Evolutionary conservation across 2,113 vertebrate species (phyloP).

Genomic region (Paratilapia polleni): DNA sequence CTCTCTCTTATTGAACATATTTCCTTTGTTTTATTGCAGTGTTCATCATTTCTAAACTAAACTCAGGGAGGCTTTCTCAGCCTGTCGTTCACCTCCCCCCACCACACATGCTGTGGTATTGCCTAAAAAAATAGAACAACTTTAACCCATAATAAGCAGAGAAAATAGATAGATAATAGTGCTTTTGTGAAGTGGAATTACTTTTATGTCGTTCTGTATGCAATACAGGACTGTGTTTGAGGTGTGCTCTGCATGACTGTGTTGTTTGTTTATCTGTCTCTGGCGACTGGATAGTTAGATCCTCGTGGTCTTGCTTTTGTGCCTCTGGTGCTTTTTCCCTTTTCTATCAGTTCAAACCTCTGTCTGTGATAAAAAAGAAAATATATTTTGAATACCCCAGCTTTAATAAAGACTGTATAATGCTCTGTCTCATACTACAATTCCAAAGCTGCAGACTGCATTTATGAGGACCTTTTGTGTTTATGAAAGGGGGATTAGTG

Average conservation of each 20-base stretch:
- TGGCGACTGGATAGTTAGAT: conserved; percentile 63
- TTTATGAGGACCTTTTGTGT: conserved; percentile 45
- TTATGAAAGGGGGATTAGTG: conserved; percentile 63
- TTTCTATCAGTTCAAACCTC: conserved; percentile 38
- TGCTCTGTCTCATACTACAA: conserved; percentile 60
- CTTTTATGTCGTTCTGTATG: conserved; percentile 12
- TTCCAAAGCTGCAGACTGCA: conserved; percentile 47
- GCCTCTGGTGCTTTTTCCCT: conserved; percentile 25
- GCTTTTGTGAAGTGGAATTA: conserved; percentile 6
- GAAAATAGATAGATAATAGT: neutral
- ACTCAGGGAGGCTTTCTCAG: conserved; percentile 38
- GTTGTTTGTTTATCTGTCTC: conserved; percentile 54
- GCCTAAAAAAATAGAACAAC: neutral
- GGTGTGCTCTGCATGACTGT: conserved; percentile 52
- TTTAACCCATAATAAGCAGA: neutral
- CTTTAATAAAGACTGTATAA: conserved; percentile 57
- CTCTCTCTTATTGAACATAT: conserved; percentile 59
- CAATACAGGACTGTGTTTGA: conserved; percentile 25
- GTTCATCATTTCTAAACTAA: conserved; percentile 53
- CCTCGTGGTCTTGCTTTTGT: conserved; percentile 49
- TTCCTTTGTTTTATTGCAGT: conserved; percentile 63
- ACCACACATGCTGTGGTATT: neutral
- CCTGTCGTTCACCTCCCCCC: conserved; percentile 10
- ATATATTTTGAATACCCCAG: conserved; percentile 35
- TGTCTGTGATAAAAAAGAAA: conserved; percentile 16